Evolutionary conservation across 2,113 vertebrate species (phyloP).

Genomic region (Morone chrysops): DNA sequence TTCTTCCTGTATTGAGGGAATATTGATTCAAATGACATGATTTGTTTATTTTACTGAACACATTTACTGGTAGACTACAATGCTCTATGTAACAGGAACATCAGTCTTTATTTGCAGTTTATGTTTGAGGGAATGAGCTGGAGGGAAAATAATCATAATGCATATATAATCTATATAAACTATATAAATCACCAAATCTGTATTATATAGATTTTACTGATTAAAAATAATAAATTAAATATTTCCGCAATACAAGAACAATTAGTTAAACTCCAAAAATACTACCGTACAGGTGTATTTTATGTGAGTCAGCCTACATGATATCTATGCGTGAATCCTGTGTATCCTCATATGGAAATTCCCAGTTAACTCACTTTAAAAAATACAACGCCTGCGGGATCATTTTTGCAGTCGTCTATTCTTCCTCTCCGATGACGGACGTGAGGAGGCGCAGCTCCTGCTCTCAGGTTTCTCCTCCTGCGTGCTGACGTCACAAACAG

Average conservation of each 20-base stretch:
- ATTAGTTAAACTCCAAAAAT: too few species aligned
- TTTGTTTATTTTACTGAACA: background rate
- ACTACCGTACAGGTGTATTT: background rate
- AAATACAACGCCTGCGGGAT: background rate
- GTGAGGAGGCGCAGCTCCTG: background rate
- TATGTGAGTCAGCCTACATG: background rate
- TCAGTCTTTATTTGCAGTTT: background rate
- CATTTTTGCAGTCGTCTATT: background rate
- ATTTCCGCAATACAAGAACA: background rate
- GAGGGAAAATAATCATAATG: background rate
- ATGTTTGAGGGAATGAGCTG: background rate
- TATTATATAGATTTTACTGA: background rate
- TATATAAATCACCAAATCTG: background rate
- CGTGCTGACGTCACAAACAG: constrained; percentile 50
- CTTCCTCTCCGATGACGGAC: background rate
- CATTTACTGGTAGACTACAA: background rate
- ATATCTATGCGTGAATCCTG: too few species aligned
- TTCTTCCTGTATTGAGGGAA: background rate
- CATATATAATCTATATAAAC: background rate
- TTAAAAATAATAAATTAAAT: background rate
- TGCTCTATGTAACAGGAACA: background rate
- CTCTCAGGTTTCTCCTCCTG: constrained; percentile 2
- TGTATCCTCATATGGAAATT: too few species aligned
- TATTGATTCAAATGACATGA: background rate
- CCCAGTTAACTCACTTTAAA: too few species aligned